phyloP scores from a whole-genome alignment of 1,140 invertebrate genomes.

The Contarinia nasturtii region DNA sequence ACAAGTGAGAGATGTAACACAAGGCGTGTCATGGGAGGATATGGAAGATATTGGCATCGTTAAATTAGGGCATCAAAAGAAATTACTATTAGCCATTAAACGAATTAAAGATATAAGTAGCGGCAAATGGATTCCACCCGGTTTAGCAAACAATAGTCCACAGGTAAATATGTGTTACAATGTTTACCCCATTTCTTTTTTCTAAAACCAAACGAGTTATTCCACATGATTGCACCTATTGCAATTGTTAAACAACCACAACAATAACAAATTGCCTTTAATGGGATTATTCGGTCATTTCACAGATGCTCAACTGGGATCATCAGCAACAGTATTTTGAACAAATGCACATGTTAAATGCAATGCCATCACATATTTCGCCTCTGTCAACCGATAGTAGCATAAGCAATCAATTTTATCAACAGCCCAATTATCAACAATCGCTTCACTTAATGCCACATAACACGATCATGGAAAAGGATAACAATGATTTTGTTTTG shows the following conservation, averaged over 20 bases:
- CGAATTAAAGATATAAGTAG: slow-evolving; percentile 84
- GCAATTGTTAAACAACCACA: no score
- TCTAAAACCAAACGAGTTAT: no score
- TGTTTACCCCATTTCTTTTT: no score
- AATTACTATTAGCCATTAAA: slow-evolving; percentile 91
- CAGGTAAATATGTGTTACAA: no score
- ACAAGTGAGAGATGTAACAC: slow-evolving; percentile 78
- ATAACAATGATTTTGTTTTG: slow-evolving; percentile 23
- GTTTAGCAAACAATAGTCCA: slow-evolving; percentile 3
- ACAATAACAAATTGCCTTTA: no score
- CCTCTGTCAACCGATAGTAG: not conserved
- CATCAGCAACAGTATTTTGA: not conserved
- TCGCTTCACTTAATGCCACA: not conserved
- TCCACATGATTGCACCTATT: no score
- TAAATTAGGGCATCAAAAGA: slow-evolving; percentile 92
- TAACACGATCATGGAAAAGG: slow-evolving; percentile 1
- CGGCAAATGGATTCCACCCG: slow-evolving; percentile 43
- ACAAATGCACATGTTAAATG: not conserved
- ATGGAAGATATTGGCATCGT: slow-evolving; percentile 96
- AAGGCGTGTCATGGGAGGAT: slow-evolving; percentile 96
- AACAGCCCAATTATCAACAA: not conserved
- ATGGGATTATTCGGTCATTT: no score
- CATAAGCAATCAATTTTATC: not conserved
- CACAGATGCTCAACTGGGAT: no score
- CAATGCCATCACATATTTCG: no score